Evolutionary conservation across 2,888 invertebrate species (phyloP).

Genomic region (Apodemia hepburni): DNA sequence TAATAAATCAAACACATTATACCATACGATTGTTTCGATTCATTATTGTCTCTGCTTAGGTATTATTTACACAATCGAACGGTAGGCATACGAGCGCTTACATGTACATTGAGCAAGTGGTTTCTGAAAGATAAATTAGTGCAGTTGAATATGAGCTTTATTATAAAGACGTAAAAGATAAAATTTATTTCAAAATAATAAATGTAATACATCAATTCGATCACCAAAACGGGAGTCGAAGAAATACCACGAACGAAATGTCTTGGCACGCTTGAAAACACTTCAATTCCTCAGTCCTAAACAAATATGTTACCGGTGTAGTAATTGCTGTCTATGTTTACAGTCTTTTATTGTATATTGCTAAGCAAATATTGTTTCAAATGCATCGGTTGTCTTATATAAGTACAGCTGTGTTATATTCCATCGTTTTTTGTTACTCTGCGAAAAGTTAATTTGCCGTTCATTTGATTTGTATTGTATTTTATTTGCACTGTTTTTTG

Average conservation of each 20-base stretch:
- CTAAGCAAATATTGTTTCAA: conserved; percentile 72
- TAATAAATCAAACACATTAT: conserved; percentile 67
- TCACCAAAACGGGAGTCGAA: conserved; percentile 37
- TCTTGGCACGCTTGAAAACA: conserved; percentile 71
- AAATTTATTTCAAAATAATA: conserved; percentile 6
- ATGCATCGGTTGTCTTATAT: conserved; percentile 68
- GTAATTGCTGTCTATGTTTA: conserved; percentile 76
- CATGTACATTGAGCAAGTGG: conserved; percentile 26
- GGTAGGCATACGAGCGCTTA: conserved; percentile 48
- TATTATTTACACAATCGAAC: conserved; percentile 57
- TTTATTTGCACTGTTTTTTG: conserved; percentile 30
- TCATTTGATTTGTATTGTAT: conserved; percentile 54
- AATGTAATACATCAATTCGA: conserved; percentile 19
- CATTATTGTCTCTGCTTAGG: conserved; percentile 69
- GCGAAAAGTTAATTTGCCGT: conserved; percentile 65
- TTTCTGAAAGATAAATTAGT: conserved; percentile 4
- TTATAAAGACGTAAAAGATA: background rate
- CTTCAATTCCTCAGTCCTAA: conserved; percentile 77
- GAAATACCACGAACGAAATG: conserved; percentile 64
- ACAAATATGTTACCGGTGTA: conserved; percentile 73
- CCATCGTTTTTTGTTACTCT: conserved; percentile 41
- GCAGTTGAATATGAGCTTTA: background rate
- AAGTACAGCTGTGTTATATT: conserved; percentile 56
- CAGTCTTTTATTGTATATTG: conserved; percentile 77
- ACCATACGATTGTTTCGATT: conserved; percentile 62